Percentiles rank a stretch among this genome's conserved stretches.
phyloP scores from a whole-genome alignment of 2,888 invertebrate species.

The Pasiphila rectangulata region DNA sequence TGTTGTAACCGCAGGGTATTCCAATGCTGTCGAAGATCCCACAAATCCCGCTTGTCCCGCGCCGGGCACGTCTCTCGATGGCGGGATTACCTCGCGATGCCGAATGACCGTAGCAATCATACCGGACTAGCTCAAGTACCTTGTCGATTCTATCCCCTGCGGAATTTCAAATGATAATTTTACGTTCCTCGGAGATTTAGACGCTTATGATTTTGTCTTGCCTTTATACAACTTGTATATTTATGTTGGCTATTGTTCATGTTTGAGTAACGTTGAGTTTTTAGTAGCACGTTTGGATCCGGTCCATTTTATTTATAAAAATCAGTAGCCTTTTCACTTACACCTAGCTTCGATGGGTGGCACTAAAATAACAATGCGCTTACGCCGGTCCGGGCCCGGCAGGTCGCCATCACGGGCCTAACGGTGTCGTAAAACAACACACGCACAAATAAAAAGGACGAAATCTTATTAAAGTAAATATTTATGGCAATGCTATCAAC shows the following conservation, averaged over 20 bases:
- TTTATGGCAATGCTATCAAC: conserved; percentile 79
- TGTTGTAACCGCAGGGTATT: conserved; percentile 56
- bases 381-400: conserved; percentile 49
- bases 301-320: conserved; percentile 20
- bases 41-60: conserved; percentile 61
- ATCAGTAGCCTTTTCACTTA: conserved; percentile 42
- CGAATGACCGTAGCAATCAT: conserved; percentile 56
- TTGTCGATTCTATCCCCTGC: conserved; percentile 28
- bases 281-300: too few species aligned
- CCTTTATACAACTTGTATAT: conserved; percentile 5
- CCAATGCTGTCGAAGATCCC: conserved; percentile 63
- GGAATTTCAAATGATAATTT: conserved; percentile 28
- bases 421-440: conserved; percentile 74
- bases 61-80: conserved; percentile 65
- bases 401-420: conserved; percentile 66
- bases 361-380: conserved; percentile 65
- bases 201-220: conserved; percentile 1
- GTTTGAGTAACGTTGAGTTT: background rate
- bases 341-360: conserved; percentile 51
- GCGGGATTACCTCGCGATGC: conserved; percentile 52
- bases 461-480: conserved; percentile 81
- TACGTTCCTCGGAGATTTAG: conserved; percentile 5
- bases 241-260: background rate
- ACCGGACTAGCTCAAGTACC: conserved; percentile 40
- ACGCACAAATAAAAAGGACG: conserved; percentile 72